These are phyloP conservation scores for Anguilla pacifica DNA, from an alignment of 2,797 vertebrate genomes.

Conservation along the genomic window DNA sequence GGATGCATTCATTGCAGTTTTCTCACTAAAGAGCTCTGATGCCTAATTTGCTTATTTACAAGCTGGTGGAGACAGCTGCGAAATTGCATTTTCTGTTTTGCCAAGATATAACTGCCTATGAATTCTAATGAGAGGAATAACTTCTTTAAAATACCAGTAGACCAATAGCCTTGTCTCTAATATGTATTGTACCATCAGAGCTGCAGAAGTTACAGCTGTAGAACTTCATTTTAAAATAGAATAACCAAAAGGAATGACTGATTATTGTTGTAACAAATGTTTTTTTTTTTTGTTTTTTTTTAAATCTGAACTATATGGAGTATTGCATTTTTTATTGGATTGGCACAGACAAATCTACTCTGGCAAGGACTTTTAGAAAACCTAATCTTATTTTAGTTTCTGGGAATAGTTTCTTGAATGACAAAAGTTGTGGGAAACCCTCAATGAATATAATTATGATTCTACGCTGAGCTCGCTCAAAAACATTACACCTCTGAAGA, in stretches of 20 bases:
- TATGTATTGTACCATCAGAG: background rate
- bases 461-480: background rate
- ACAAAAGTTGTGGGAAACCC: background rate
- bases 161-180: background rate
- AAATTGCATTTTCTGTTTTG: slow-evolving; percentile 9
- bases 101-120: slow-evolving; percentile 9
- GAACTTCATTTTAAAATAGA: background rate
- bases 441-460: background rate
- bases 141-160: slow-evolving; percentile 7
- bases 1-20: slow-evolving; percentile 14
- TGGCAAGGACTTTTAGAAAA: background rate
- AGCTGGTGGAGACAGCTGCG: background rate
- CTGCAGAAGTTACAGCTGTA: background rate
- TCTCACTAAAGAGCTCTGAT: slow-evolving; percentile 6
- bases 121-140: slow-evolving; percentile 12
- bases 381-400: background rate
- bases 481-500: background rate
- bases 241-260: background rate
- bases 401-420: background rate
- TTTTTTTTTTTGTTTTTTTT: background rate
- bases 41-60: background rate
- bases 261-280: background rate
- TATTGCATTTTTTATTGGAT: background rate
- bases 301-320: background rate
- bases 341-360: background rate